phyloP scores from a whole-genome alignment of 1,140 invertebrate species.

The Apis cerana region DNA sequence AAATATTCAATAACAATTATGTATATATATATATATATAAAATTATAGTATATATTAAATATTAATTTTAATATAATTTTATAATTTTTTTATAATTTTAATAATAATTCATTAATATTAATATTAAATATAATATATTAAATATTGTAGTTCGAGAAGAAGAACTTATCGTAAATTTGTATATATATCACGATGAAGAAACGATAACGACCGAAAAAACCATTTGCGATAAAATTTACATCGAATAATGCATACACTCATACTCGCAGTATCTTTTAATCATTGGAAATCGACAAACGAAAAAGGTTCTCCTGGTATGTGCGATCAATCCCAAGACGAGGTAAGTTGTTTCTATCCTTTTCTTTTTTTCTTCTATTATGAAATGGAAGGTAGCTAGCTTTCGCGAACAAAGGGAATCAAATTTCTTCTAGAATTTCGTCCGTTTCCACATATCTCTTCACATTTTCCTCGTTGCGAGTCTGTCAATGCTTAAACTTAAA shows the following conservation, averaged over 20 bases:
- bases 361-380: background rate
- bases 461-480: too few relatives aligned
- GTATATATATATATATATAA: too few relatives aligned
- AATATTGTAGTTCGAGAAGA: background rate
- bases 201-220: background rate
- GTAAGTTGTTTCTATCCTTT: constrained; percentile 26
- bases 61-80: too few relatives aligned
- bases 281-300: constrained; percentile 10
- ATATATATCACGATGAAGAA: background rate
- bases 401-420: too few relatives aligned
- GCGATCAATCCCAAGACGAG: constrained; percentile 42
- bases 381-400: background rate
- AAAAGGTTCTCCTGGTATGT: constrained; percentile 49
- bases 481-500: too few relatives aligned
- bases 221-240: background rate
- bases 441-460: too few relatives aligned
- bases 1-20: too few relatives aligned
- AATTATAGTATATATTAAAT: too few relatives aligned
- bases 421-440: too few relatives aligned
- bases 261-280: background rate
- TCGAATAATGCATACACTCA: constrained; percentile 24
- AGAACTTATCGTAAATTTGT: background rate
- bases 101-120: too few relatives aligned
- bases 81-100: too few relatives aligned
- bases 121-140: too few relatives aligned